These are phyloP conservation scores for Branchipolynoe longqiensis DNA, from an alignment of 2,888 invertebrate genomes.

Conservation along the genomic window DNA sequence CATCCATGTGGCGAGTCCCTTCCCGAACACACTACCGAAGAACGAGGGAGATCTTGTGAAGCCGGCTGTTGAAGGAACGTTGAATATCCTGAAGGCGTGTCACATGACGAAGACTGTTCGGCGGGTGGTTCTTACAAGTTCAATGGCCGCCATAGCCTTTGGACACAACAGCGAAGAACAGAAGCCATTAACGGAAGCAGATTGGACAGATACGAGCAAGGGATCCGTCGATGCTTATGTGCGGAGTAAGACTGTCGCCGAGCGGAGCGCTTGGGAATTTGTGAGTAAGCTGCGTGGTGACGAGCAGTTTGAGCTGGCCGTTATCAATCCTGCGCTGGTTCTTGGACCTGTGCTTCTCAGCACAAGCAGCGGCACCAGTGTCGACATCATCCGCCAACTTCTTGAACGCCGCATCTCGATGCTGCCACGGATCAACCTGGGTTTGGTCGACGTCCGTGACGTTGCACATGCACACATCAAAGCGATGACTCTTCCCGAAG, in stretches of 20 bases:
- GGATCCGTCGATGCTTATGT: slow-evolving; percentile 78
- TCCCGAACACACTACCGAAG: slow-evolving; percentile 77
- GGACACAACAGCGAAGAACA: slow-evolving; percentile 27
- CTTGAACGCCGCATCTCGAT: slow-evolving; percentile 80
- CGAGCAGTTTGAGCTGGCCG: slow-evolving; percentile 82
- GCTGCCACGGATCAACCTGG: slow-evolving; percentile 82
- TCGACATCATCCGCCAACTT: slow-evolving; percentile 78
- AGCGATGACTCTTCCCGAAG: slow-evolving; percentile 63
- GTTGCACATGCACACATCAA: slow-evolving; percentile 77
- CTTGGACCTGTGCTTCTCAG: slow-evolving; percentile 82
- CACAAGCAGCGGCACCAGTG: slow-evolving; percentile 68
- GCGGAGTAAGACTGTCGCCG: slow-evolving; percentile 83
- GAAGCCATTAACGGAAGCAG: slow-evolving; percentile 59
- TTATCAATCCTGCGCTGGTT: slow-evolving; percentile 83
- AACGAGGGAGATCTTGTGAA: slow-evolving; percentile 81
- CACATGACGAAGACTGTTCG: slow-evolving; percentile 77
- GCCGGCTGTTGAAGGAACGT: slow-evolving; percentile 83
- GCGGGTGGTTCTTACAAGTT: slow-evolving; percentile 83
- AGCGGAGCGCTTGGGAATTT: slow-evolving; percentile 84
- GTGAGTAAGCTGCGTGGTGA: slow-evolving; percentile 82
- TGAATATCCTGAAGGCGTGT: slow-evolving; percentile 82
- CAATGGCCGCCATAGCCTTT: slow-evolving; percentile 81
- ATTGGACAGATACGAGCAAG: slow-evolving; percentile 61
- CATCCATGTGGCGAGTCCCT: slow-evolving; percentile 82
- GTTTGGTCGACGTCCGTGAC: slow-evolving; percentile 84